Percentiles rank a stretch among this genome's conserved stretches.
These are phyloP conservation scores for Orchesellides sinensis DNA, from an alignment of 2,888 invertebrate species.

Conservation along the genomic window DNA sequence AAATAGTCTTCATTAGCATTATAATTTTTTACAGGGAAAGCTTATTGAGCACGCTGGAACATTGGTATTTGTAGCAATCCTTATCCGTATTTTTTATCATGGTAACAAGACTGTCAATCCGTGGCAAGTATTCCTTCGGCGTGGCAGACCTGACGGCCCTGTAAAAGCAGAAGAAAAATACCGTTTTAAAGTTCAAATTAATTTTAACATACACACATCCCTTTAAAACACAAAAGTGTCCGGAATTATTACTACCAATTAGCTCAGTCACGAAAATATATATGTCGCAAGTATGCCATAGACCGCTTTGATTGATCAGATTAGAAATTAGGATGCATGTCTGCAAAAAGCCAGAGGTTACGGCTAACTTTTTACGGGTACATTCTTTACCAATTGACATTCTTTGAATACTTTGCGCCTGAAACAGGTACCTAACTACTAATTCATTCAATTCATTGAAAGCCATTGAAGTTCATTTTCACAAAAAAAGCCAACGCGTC, in stretches of 20 bases:
- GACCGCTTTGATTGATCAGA: background rate
- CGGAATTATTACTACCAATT: background rate
- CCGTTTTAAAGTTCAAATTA: background rate
- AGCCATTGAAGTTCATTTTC: constrained; percentile 5
- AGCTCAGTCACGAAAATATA: too few species aligned
- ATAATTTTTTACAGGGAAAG: constrained; percentile 31
- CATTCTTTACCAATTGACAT: constrained; percentile 8
- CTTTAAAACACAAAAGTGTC: too few species aligned
- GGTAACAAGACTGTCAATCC: constrained; percentile 10
- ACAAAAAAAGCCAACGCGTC: constrained; percentile 12
- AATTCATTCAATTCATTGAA: constrained; percentile 25
- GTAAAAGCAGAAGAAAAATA: constrained; percentile 11
- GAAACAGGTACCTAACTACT: constrained; percentile 33
- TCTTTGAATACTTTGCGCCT: background rate
- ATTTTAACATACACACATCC: background rate
- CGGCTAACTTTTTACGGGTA: too few species aligned
- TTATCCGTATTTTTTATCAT: background rate
- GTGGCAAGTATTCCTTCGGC: constrained; percentile 39
- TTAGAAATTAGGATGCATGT: background rate
- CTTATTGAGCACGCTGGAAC: constrained; percentile 6
- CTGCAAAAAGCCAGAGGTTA: too few species aligned
- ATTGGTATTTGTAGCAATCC: constrained; percentile 31
- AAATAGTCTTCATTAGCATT: background rate
- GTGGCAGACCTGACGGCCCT: constrained; percentile 42
- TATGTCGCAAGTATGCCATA: background rate